phyloP scores from a whole-genome alignment of 35 echinoderm and acorn worm genomes.

The Heliocidaris erythrogramma region DNA sequence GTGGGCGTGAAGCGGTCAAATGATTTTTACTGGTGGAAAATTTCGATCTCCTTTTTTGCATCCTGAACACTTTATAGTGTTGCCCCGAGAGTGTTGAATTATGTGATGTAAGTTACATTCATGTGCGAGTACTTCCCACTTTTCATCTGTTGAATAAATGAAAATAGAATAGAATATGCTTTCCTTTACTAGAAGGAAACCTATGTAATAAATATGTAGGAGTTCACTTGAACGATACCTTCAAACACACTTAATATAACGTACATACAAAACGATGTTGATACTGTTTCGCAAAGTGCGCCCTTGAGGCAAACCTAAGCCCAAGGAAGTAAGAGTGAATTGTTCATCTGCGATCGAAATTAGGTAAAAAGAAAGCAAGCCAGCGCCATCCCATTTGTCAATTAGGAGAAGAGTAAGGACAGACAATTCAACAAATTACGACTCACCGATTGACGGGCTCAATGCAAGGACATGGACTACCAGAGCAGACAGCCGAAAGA shows the following conservation, averaged over 20 bases:
- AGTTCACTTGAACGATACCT: not conserved
- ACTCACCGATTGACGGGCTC: constrained; percentile 32
- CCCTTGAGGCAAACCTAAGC: not conserved
- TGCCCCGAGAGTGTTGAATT: too few relatives aligned
- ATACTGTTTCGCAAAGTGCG: not conserved
- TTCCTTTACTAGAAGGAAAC: not conserved
- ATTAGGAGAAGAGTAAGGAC: not conserved
- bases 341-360: not conserved
- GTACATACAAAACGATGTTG: not conserved
- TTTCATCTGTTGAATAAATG: not conserved
- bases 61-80: too few relatives aligned
- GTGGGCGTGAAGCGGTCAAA: not conserved
- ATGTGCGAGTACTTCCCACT: not conserved
- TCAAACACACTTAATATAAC: not conserved
- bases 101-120: too few relatives aligned
- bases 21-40: not conserved
- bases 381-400: not conserved
- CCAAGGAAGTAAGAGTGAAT: not conserved
- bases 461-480: not conserved
- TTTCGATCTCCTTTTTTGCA: too few relatives aligned
- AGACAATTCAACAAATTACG: constrained; percentile 2
- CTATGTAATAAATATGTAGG: too few relatives aligned
- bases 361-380: constrained; percentile 28
- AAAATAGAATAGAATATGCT: not conserved
- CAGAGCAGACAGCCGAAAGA: constrained; percentile 11